Base-by-base conservation (phyloP, 2,888 invertebrate species). In the Lepidochrysops patricia region DNA sequence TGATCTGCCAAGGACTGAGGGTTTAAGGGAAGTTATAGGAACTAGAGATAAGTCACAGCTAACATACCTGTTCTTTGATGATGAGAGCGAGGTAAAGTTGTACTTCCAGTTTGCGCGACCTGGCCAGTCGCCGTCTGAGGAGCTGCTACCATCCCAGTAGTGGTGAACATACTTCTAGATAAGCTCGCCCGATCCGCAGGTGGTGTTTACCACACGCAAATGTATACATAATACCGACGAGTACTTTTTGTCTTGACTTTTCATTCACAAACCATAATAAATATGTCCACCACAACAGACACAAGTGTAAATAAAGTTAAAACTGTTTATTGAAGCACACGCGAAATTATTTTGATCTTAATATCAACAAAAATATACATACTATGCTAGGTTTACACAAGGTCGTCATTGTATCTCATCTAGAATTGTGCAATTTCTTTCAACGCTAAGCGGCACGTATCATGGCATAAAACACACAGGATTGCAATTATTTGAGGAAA, bases 41-140 rank as follows among this genome's bases (percentile, higher is more conserved):
- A 32, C 32, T 19, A 19, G 4, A 23, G 23, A 56, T 56, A 2
- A 12, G 19, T 56, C 43, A 43, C 6, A 9, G 12, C 23, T 1
- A 32, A 12, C 58, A 34, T 76, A 86, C 89, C 89, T 76, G 86
- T 83, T 72, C 88, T 84, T 71, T 89, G 89, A 70, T 89, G 89
- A 69, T 89, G 88, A 35, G 89, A 89, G 63, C 89, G 75, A 57
- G 89, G 89, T 64, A 89, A 71, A 29, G 89, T 89, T 32, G 81
- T 89, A 72, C 87, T 89, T 66, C 89, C 89, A 75, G 85, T 87
- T 68, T 80, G 81, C 29, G 88, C 80, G 70, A 86, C 80, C 73
- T 87, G 83, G 61, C 80, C 80, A 70, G 82, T 77, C 70, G 84
- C 79, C 68, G 83, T 84, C 71, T 89, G 89, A 57, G 88, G 83